Evolutionary conservation across 2,113 vertebrate genomes (phyloP), one percentile per base, ranked within the genome.

Genomic region (Verasper variegatus): DNA sequence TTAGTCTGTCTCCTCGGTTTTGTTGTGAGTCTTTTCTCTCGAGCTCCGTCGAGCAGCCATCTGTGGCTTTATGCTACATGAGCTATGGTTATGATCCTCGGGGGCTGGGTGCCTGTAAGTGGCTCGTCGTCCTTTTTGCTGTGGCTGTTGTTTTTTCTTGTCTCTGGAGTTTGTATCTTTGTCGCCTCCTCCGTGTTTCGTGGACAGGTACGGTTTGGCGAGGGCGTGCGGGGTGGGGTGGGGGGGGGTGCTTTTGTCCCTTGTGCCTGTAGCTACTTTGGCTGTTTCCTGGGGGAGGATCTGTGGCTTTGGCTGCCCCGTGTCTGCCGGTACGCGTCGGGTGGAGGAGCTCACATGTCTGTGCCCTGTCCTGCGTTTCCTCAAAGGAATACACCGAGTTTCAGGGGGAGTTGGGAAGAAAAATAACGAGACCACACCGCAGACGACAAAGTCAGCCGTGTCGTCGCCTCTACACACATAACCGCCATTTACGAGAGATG

Each of bases 1-100:
- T 62, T 45, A 45, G 67, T 85, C 60, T 85, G 87, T 90, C 69
- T 88, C 74, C 26, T 67, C 54, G 68, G 87, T 86, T 73, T 86
- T 63, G 69, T 80, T 75, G 68, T 86, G 74, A 60, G 65, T 76
- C 63, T 74, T 54, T 61, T 71, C 60, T 69, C 11, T 59, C 15
- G 47, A 68, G 56, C 54, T 71, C 55, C 55, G 60, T 84, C 20
- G 20, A 67, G 52, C 74, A 56, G 78, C 81, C 71, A 17, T 78
- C 76, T 86, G 87, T 83, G 83, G 77, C 76, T 83, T 82, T 12
- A n/a, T 68, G 68, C 79, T 68, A 8, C 71, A 15, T 63, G 71
- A 81, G 69, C 82, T 47, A 18, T 66, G 71, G 49, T 78, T 54
- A 6, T 81, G 68, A 77, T 60, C 61, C 56, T 12, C 54, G 67